A percentile compares a stretch with the other conserved stretches of the same genome.
These are phyloP conservation scores for Myiagra hebetior DNA, from an alignment of 2,113 vertebrate genomes.

Conservation along the genomic window DNA sequence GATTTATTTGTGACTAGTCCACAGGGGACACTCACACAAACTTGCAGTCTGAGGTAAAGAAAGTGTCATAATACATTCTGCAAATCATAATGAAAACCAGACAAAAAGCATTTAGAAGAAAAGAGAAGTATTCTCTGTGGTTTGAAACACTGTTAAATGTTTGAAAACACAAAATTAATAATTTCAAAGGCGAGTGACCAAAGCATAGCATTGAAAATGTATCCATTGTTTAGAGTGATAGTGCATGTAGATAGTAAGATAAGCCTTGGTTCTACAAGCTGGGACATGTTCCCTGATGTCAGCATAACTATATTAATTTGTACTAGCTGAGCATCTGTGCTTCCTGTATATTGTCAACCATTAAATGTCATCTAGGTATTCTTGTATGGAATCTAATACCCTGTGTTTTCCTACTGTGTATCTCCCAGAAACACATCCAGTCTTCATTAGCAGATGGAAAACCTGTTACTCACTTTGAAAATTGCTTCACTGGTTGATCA, in stretches of 20 bases:
- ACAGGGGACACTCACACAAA: background rate
- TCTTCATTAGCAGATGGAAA: background rate
- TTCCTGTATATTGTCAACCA: background rate
- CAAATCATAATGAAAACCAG: background rate
- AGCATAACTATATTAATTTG: background rate
- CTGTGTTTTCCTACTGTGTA: background rate
- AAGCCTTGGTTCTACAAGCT: background rate
- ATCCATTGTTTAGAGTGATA: background rate
- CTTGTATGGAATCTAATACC: background rate
- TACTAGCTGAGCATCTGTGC: background rate
- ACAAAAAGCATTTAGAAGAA: background rate
- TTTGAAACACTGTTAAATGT: background rate
- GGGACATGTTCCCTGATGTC: background rate
- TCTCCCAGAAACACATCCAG: background rate
- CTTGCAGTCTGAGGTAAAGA: background rate
- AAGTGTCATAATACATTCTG: background rate
- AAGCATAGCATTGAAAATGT: background rate
- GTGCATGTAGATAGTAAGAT: background rate
- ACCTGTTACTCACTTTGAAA: background rate
- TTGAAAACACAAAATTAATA: background rate
- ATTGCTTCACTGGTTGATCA: background rate
- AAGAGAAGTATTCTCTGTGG: background rate
- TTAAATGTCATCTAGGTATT: background rate
- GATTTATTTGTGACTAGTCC: constrained; percentile 13
- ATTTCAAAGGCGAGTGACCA: background rate